A percentile compares a stretch with the other conserved stretches of the same genome.
Conservation (phyloP, 2,797 vertebrate species). For the Catamblyrhynchus diadema region DNA sequence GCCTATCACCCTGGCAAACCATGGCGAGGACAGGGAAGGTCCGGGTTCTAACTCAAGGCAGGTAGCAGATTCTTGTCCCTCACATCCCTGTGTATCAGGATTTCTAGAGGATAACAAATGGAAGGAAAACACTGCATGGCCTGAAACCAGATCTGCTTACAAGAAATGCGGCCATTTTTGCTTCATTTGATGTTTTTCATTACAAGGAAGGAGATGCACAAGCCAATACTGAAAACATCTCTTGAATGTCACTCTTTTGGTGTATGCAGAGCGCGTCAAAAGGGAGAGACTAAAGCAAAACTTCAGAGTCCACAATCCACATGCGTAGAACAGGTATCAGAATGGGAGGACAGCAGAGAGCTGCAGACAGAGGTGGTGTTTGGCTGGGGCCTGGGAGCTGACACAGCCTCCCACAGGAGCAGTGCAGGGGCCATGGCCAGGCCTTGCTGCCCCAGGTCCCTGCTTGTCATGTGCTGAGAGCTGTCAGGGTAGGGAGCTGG, state of each 20-base stretch:
- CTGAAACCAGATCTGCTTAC: neutral
- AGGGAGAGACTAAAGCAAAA: neutral
- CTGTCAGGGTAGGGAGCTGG: neutral
- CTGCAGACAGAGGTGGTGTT: neutral
- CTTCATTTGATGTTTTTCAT: neutral
- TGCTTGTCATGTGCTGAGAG: accelerated
- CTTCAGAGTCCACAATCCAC: neutral
- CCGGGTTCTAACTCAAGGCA: neutral
- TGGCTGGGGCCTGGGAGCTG: neutral
- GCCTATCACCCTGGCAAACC: neutral
- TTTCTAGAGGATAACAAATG: neutral
- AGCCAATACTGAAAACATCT: neutral
- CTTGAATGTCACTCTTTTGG: neutral
- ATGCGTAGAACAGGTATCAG: neutral
- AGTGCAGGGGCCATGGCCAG: neutral
- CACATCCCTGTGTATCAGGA: neutral
- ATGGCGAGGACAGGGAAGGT: neutral
- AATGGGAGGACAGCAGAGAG: neutral
- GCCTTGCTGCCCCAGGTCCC: neutral
- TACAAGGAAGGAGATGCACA: neutral
- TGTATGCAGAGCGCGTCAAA: neutral
- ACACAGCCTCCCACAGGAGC: neutral
- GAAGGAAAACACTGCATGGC: neutral
- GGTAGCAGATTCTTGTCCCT: neutral
- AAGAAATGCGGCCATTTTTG: neutral